Conservation (phyloP, 1,140 invertebrate genomes). For the Diabrotica undecimpunctata region DNA sequence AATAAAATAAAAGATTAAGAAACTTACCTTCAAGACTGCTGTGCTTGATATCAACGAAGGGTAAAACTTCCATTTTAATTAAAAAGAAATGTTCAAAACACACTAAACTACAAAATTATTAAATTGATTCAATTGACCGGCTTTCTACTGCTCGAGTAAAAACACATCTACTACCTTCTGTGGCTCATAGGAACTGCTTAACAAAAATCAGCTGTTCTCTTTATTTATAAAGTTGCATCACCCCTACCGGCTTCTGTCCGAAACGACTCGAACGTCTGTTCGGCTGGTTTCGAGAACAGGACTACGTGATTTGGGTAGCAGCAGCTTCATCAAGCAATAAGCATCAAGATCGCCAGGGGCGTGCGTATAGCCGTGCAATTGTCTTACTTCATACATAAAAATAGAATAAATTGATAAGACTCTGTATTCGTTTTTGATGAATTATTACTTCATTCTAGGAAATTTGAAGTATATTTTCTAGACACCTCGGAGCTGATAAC, state of each 20-base stretch:
- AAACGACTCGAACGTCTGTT: not conserved
- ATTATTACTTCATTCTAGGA: not conserved
- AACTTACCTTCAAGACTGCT: not conserved
- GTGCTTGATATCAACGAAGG: not conserved
- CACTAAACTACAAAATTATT: not conserved
- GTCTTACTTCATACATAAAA: not conserved
- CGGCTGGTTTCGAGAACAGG: not conserved
- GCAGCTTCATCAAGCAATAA: not conserved
- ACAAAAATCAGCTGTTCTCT: constrained; percentile 1
- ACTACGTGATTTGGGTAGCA: not conserved
- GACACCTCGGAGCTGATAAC: not conserved
- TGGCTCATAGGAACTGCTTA: not conserved
- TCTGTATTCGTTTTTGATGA: not conserved
- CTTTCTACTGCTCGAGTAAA: not conserved
- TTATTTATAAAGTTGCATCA: constrained; percentile 3
- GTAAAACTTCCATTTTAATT: constrained; percentile 3
- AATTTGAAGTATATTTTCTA: not conserved
- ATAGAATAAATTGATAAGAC: not conserved
- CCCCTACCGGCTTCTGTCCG: not conserved
- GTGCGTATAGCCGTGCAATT: not conserved
- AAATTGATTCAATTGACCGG: not conserved
- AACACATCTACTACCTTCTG: not conserved
- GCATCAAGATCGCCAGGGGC: not conserved
- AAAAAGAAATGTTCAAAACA: not conserved
- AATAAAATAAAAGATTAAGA: not conserved